Evolutionary conservation across 2,797 vertebrate species (phyloP), one percentile per base, ranked within the genome.

Genomic region (Cyclopterus lumpus): DNA sequence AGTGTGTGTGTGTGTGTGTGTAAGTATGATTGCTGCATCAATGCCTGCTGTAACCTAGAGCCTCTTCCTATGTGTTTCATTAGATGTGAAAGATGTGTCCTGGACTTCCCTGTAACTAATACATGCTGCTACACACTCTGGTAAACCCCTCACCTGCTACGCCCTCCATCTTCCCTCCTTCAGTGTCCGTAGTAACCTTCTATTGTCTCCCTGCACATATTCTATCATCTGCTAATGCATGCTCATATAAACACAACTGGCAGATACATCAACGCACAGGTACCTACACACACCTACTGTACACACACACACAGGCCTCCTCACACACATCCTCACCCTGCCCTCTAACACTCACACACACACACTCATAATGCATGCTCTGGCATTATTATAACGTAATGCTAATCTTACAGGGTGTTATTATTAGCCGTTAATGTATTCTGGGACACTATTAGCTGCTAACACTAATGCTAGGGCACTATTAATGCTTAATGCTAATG

Each of bases 401-500:
- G 89, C 87, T 92, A 92, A 93, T 93, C 92, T 91, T 79, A 77
- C 86, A 75, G 77, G 86, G 86, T 90, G 57, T 16, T 81, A 90
- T 93, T 90, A 92, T 91, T 86, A 89, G 86, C 84, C 48, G 76
- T 72, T 93, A 92, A 92, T 88, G 78, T 93, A 93, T 93, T 93
- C 91, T 73, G 79, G 86, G 88, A 90, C 91, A 90, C 88, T 93
- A 91, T 93, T 91, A 93, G 93, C 92, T 87, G 87, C 72, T 84
- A 91, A 91, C 86, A 87, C 91, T 91, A 87, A 93, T 92, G 90
- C 93, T 77, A 42, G 80, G 83, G 57, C 80, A 73, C 86, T 86
- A 89, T 92, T 92, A 92, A 92, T 88, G 90, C 90, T 83, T 90
- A 83, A 91, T 86, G 87, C 88, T 91, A 89, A 93, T 93, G 89